These are phyloP conservation scores for Gryllus bimaculatus DNA, from an alignment of 1,140 invertebrate genomes.

Conservation along the genomic window DNA sequence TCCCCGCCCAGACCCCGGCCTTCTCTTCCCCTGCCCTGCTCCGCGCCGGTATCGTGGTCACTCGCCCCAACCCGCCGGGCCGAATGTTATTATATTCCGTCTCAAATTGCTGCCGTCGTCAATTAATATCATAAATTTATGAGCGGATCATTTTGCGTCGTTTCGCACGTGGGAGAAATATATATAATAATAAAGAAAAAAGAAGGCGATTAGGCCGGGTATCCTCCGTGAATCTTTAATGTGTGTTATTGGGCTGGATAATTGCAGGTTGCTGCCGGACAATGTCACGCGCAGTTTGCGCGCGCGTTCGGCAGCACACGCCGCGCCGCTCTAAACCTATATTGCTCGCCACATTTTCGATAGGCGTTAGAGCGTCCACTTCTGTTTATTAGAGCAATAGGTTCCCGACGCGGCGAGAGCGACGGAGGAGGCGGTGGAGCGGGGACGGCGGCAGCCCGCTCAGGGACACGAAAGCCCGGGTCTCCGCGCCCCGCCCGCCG, in stretches of 20 bases:
- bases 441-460: no score
- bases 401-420: no score
- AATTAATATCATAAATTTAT: background rate
- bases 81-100: background rate
- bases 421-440: no score
- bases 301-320: background rate
- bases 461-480: no score
- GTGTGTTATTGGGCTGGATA: background rate
- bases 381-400: conserved; percentile 7
- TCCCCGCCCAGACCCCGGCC: no score
- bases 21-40: no score
- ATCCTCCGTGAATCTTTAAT: no score
- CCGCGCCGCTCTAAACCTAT: background rate
- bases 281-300: background rate
- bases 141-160: background rate
- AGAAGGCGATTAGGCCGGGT: no score
- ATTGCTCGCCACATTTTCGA: conserved; percentile 10
- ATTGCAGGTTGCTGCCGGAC: background rate
- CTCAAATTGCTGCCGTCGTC: background rate
- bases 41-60: no score
- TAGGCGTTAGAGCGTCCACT: background rate
- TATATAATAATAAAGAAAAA: background rate
- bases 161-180: background rate
- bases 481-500: no score
- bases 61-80: no score